Evolutionary conservation across 2,113 vertebrate genomes (phyloP).

Genomic region (Mormoops blainvillei): DNA sequence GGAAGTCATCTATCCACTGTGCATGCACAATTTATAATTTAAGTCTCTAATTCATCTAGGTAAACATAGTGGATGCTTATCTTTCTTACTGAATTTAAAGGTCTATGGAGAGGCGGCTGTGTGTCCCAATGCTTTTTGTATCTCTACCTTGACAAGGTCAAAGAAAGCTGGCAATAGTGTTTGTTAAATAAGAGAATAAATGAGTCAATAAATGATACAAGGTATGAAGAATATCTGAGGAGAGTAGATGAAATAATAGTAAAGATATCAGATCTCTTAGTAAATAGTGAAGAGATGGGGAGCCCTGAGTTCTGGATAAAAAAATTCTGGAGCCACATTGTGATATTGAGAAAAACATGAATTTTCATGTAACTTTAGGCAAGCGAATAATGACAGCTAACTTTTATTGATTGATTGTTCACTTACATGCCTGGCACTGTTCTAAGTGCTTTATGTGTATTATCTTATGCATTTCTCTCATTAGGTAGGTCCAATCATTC

Average conservation of each 20-base stretch:
- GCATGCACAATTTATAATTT: not conserved
- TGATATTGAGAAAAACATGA: not conserved
- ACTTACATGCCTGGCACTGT: not conserved
- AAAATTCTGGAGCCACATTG: not conserved
- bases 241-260: not conserved
- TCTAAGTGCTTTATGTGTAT: not conserved
- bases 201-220: not conserved
- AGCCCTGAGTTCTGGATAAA: not conserved
- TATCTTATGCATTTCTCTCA: not conserved
- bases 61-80: not conserved
- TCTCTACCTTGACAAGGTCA: not conserved
- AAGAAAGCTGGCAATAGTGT: not conserved
- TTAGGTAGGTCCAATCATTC: not conserved
- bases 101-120: not conserved
- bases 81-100: not conserved
- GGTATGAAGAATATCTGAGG: not conserved
- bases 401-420: not conserved
- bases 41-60: not conserved
- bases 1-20: not conserved
- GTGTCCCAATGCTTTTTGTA: not conserved
- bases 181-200: not conserved
- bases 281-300: too few relatives aligned
- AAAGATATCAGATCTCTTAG: not conserved
- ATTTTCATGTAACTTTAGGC: not conserved
- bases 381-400: not conserved